Evolutionary conservation across 1,140 invertebrate genomes (phyloP), one percentile per base, ranked within the genome.

Genomic region (Drosophila baimaii): DNA sequence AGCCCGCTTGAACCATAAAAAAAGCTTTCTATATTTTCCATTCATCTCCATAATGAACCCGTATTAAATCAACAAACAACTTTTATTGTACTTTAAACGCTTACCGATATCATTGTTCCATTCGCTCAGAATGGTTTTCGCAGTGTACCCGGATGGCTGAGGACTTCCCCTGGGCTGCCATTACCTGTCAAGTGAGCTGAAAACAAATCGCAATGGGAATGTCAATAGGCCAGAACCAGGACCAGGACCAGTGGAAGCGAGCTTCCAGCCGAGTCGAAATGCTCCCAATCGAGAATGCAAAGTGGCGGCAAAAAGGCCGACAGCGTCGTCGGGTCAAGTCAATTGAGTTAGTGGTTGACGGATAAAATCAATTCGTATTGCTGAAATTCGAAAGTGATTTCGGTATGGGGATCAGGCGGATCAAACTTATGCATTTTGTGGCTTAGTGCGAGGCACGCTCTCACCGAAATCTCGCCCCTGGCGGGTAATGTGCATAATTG

Each of bases 111-210:
- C n/a, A n/a, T n/a, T n/a, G n/a, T n/a, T n/a, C 44, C 21, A 5
- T 9, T 17, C 9, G 0, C n/a, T 8, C 7, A 9, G n/a, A 10
- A 17, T 8, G 3, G 33, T 68, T 49, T 3, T 6, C 5, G 0
- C 29, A 54, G 65, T 69, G 65, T 39, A 44, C 3, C 35, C 65
- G 61, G 65, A 54, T 69, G 65, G 17, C 35, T 46, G 43, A 33
- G 69, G 51, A 61, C 25, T 68, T 68, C 73, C 72, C 65, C 33
- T 68, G 72, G 55, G 49, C 62, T 76, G 82, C 81, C 83, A 86
- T 86, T 86, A 86, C 83, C 83, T 86, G 83, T 86, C 83, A 86
- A 86, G 76, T 89, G 83, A 83, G 84, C 81, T 88, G 82, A 88
- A 86, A 89, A 89, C 83, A 86, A 86, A 86, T 86, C 83, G 83